Evolutionary conservation across 2,113 vertebrate species (phyloP), one percentile per base, ranked within the genome.

Genomic region (Nyctibius bracteatus): DNA sequence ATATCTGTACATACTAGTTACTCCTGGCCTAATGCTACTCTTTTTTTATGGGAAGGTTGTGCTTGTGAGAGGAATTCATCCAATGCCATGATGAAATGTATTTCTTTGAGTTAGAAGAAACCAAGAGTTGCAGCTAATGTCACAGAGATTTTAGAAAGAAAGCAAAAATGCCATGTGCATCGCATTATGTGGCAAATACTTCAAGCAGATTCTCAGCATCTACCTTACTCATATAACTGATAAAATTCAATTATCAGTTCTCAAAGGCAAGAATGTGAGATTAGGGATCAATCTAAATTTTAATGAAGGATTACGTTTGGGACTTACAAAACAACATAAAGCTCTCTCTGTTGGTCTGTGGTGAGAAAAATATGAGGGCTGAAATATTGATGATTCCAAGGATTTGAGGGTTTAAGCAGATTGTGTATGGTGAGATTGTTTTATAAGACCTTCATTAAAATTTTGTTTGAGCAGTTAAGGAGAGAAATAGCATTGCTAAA

Each of bases 261-360:
- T 94, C 37, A 92, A 72, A 72, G n/a, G 62, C 41, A 84, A 92
- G 94, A 75, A 31, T 66, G 17, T 81, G 24, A 77, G 72, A 91
- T 96, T 67, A 97, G 68, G 24, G 77, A 51, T 96, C 73, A 81
- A 81, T 96, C 79, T 95, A 86, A 97, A 91, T 94, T 96, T 97
- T 96, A 96, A 96, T 93, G 75, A 96, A 94, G 63, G 68, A 94
- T 97, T 97, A 88, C 51, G 79, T 33, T 27, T 43, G 92, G 51
- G 88, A 89, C 22, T 94, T 89, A 23, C 2, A 52, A 92, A 97
- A 91, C n/a, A 96, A 62, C n/a, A 63, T 77, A 95, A 51, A 94
- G 17, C 44, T 86, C 30, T 83, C 17, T 74, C 41, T 94, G 18
- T 90, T 82, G 63, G 81, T 75, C 88, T 94, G 43, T 4, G 11